Percentiles rank a stretch among this genome's conserved stretches.
Evolutionary conservation across 2,113 vertebrate genomes (phyloP).

Genomic region (Uropsilus gracilis): DNA sequence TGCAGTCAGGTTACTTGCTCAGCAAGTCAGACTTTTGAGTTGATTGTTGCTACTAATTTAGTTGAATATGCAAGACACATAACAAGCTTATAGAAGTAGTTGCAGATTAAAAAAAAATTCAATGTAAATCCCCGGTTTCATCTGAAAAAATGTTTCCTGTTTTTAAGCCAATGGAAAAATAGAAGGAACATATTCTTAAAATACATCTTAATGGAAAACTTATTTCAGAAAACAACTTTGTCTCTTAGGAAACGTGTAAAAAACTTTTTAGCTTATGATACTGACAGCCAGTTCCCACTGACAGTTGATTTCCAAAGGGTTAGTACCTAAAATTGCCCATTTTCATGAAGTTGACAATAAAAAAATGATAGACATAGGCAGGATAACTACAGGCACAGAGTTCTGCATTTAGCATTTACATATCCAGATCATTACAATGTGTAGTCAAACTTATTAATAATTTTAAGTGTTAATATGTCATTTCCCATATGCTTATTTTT

Average conservation of each 20-base stretch:
- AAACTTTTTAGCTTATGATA: not conserved
- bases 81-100: not conserved
- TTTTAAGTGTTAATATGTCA: not conserved
- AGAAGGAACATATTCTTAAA: constrained; percentile 1
- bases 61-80: not conserved
- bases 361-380: not conserved
- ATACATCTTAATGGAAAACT: not conserved
- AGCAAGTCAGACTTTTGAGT: not conserved
- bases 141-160: not conserved
- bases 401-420: not conserved
- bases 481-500: not conserved
- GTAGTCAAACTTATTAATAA: not conserved
- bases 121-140: not conserved
- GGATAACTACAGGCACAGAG: not conserved
- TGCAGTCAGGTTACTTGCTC: not conserved
- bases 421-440: not conserved
- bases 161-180: constrained; percentile 53
- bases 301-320: not conserved
- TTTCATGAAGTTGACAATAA: not conserved
- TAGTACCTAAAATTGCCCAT: not conserved
- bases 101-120: not conserved
- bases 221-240: not conserved
- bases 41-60: not conserved
- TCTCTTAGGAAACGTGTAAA: constrained; percentile 19
- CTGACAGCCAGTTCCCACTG: not conserved